Percentiles rank a stretch among this genome's conserved stretches.
These are phyloP conservation scores for Pampusana beccarii DNA, from an alignment of 2,113 vertebrate genomes.

Conservation along the genomic window DNA sequence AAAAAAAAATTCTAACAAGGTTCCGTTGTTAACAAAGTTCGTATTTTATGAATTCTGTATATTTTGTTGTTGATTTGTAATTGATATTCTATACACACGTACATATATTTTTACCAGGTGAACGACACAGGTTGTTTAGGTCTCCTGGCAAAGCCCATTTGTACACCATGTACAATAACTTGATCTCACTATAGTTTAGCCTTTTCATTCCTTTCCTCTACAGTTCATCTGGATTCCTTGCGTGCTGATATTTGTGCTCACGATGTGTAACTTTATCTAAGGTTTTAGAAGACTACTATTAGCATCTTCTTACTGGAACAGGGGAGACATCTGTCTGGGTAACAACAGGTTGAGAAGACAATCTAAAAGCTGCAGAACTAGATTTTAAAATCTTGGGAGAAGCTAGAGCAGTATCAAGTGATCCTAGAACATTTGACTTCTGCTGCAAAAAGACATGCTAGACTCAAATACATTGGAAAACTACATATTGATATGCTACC, in stretches of 20 bases:
- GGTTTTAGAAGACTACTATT: not conserved
- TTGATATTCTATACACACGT: not conserved
- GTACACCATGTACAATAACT: not conserved
- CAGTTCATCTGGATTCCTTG: accelerated
- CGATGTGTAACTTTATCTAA: not conserved
- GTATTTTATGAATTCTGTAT: not conserved
- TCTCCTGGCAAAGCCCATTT: not conserved
- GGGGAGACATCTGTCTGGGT: not conserved
- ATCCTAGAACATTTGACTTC: not conserved
- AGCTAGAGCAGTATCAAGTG: not conserved
- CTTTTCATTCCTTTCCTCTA: not conserved
- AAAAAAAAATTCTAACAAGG: not conserved
- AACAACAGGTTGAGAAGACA: not conserved
- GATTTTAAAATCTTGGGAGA: not conserved
- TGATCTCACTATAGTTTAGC: not conserved
- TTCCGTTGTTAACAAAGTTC: not conserved
- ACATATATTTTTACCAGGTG: not conserved
- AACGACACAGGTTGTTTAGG: not conserved
- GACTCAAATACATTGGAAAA: not conserved
- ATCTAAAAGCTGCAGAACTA: not conserved
- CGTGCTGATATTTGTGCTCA: not conserved
- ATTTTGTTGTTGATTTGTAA: not conserved
- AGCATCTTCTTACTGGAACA: not conserved
- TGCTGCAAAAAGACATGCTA: not conserved
- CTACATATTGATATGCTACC: not conserved